Evolutionary conservation across 1,140 invertebrate species (phyloP).

Genomic region (Cotesia glomerata): DNA sequence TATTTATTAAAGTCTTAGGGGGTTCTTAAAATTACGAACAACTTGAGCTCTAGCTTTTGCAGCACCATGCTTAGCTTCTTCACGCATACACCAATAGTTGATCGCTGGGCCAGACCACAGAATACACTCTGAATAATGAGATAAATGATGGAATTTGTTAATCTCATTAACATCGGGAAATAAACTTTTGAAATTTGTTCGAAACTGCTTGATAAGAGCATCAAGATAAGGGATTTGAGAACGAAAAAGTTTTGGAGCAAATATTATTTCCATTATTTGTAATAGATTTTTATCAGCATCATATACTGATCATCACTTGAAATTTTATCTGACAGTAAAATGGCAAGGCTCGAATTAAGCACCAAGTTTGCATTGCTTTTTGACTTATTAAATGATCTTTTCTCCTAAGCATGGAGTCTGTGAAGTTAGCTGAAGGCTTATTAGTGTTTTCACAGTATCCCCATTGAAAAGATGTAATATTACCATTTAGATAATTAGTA

Average conservation of each 20-base stretch:
- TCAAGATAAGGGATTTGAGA: constrained; percentile 33
- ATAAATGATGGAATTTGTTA: constrained; percentile 33
- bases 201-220: not conserved
- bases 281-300: constrained; percentile 36
- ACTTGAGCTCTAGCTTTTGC: constrained; percentile 22
- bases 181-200: not conserved
- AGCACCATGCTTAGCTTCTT: constrained; percentile 34
- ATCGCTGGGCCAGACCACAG: constrained; percentile 25
- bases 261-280: constrained; percentile 42
- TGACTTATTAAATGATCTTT: constrained; percentile 36
- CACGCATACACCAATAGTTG: constrained; percentile 29
- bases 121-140: constrained; percentile 29
- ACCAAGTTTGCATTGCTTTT: constrained; percentile 45
- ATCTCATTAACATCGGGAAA: not conserved
- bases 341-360: constrained; percentile 37
- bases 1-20: not conserved
- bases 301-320: constrained; percentile 33
- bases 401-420: constrained; percentile 31
- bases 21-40: constrained; percentile 4
- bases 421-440: constrained; percentile 44
- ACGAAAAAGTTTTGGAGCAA: constrained; percentile 32
- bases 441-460: constrained; percentile 36
- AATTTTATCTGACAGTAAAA: constrained; percentile 38
- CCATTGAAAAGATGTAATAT: constrained; percentile 36
- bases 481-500: constrained; percentile 33